Evolutionary conservation across 2,888 invertebrate species (phyloP), one percentile per base, ranked within the genome.

Genomic region (Dasypogon diadema): DNA sequence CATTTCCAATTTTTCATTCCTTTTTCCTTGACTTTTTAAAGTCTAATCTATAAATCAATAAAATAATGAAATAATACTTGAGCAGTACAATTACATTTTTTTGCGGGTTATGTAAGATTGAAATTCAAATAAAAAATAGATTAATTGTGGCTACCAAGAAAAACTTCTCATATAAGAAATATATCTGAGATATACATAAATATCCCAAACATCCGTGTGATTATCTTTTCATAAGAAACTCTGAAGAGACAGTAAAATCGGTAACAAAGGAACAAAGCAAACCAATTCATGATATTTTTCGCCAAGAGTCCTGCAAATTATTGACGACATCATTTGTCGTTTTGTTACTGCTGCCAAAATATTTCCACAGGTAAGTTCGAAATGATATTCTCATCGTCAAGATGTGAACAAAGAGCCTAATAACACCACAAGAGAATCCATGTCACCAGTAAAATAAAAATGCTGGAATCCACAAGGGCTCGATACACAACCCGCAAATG

Each of bases 401-500:
- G 21, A 55, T 22, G 22, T 22, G n/a, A 55, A 22, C 21, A 55
- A 55, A 22, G 22, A 22, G 10, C 22, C 2, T 24, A 51, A 51
- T 51, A 51, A 51, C 16, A 2, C 6, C 18, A 2, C n/a, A 51
- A 16, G 18, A 4, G 21, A 6, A 51, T 42, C 42, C 42, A 42
- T 42, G 8, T 42, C 42, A 42, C 42, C 42, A 42, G n/a, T 42
- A 6, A 42, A 42, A 12, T 42, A 12, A 42, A 42, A 42, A 42
- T n/a, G n/a, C n/a, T 3, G n/a, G 42, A 42, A 42, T 12, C n/a
- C 42, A 55, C 22, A 55, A n/a, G 22, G 16, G n/a, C 18, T 51
- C 70, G 51, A 14, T 14, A 21, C 14, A 54, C 51, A 72, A 72
- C 55, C 72, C 72, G 55, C 72, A 72, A 72, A 55, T 54, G 55